Conservation (phyloP, 1,140 invertebrate genomes). For the Camponotus vicinus region DNA sequence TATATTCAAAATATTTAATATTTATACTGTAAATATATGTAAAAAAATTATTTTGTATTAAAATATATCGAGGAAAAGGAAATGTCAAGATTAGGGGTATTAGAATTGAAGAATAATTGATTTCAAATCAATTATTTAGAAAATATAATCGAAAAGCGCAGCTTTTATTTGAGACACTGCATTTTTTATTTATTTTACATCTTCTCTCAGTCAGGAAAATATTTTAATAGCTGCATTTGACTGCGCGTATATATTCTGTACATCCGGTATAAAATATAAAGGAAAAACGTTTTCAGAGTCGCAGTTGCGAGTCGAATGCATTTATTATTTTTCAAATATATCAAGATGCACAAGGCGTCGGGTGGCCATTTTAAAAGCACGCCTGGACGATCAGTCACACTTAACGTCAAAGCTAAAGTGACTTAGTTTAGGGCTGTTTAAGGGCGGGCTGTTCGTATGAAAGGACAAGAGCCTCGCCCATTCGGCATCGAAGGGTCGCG, state of each 20-base stretch:
- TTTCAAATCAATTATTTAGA: background rate
- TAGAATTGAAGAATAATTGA: background rate
- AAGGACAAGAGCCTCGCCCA: constrained; percentile 74
- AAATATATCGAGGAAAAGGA: background rate
- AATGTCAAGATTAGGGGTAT: background rate
- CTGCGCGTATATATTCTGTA: background rate
- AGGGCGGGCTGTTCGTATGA: constrained; percentile 74
- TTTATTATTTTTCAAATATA: constrained; percentile 34
- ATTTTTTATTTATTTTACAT: constrained; percentile 4
- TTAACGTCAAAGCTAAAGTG: constrained; percentile 77
- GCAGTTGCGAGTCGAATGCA: background rate
- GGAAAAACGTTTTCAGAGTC: background rate
- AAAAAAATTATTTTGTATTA: background rate
- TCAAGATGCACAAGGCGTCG: background rate
- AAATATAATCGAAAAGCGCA: background rate
- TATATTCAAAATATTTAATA: no score
- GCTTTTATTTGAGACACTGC: background rate
- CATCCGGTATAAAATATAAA: background rate
- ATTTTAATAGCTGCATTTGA: background rate
- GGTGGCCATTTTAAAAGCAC: constrained; percentile 78
- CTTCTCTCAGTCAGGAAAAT: constrained; percentile 9
- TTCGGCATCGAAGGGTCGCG: constrained; percentile 58
- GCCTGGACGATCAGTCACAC: constrained; percentile 79
- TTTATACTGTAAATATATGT: background rate
- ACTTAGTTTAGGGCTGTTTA: constrained; percentile 81